Evolutionary conservation across 2,797 vertebrate genomes (phyloP), one percentile per base, ranked within the genome.

Genomic region (Chloroceryle amazona): DNA sequence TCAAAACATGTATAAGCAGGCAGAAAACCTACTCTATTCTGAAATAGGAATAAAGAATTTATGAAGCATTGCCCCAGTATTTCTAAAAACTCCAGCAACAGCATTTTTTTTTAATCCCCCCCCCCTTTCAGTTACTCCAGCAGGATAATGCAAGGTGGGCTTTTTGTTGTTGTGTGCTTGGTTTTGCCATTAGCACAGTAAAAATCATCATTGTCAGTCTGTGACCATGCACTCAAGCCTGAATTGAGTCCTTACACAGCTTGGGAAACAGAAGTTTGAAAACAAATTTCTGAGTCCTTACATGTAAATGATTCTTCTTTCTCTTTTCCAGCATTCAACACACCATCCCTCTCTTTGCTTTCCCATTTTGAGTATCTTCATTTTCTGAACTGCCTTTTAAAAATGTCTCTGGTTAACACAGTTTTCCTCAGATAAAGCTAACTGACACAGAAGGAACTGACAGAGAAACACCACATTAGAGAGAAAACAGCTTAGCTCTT

Each of bases 361-460:
- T 79, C 86, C 39, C 21, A 67, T 86, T 81, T 88, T 74, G 79
- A 81, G 10, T 81, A 83, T 29, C 41, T 47, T 75, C 5, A 67
- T 93, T 86, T 81, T 86, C 49, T 47, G 76, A 88, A 74, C 11
- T 70, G 21, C 18, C 33, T 76, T 93, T 84, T 75, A 51, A 79
- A 90, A 92, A 70, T 3, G 0, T 42, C 55, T 82, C 35, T 52
- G 31, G 51, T 87, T 94, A 91, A 72, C 41, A 78, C 3, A 68
- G 19, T 84, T 96, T 82, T 73, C 46, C 81, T 66, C 76, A 90
- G 70, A 49, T 37, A 80, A 94, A 93, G 66, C 52, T 89, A 73
- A 66, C 62, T 31, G 46, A 65, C 22, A 85, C 70, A 87, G 54
- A 60, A 76, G 51, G 16, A 39, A 52, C 44, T 55, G 55, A 72